A percentile compares a stretch with the other conserved stretches of the same genome.
Conservation (phyloP, 2,888 invertebrate genomes). For the Sphaerophoria rueppellii region DNA sequence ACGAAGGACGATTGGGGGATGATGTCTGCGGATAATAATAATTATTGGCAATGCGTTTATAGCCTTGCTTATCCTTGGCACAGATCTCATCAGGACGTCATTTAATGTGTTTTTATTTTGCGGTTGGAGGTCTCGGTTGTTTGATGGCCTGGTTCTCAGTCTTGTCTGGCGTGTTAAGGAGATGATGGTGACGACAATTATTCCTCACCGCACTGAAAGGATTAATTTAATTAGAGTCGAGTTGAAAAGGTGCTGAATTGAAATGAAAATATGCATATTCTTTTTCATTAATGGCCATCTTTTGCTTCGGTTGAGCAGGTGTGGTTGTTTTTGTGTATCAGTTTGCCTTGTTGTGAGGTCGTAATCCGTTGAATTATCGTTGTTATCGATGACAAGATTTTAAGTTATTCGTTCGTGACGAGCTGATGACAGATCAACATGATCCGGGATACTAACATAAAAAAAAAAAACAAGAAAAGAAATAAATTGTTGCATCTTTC, state of each 20-base stretch:
- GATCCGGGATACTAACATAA: conserved; percentile 21
- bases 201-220: conserved; percentile 49
- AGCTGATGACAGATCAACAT: conserved; percentile 35
- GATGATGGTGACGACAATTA: conserved; percentile 35
- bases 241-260: conserved; percentile 70
- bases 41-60: conserved; percentile 17
- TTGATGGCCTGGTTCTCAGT: too few relatives aligned
- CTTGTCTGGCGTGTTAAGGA: not conserved
- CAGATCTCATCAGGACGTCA: conserved; percentile 44
- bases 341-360: conserved; percentile 29
- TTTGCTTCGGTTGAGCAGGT: conserved; percentile 45
- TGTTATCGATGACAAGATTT: conserved; percentile 69
- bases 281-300: conserved; percentile 38
- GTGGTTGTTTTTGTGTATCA: conserved; percentile 10
- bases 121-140: not conserved
- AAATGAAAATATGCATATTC: conserved; percentile 58
- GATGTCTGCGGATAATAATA: conserved; percentile 7
- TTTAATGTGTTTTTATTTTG: not conserved
- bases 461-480: not conserved
- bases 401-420: conserved; percentile 70
- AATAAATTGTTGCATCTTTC: too few relatives aligned
- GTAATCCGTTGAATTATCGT: conserved; percentile 36
- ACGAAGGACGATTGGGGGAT: conserved; percentile 52
- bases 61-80: conserved; percentile 54
- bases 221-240: conserved; percentile 67